Evolutionary conservation across 1,140 invertebrate genomes (phyloP).

Genomic region (Chlorops oryzae): DNA sequence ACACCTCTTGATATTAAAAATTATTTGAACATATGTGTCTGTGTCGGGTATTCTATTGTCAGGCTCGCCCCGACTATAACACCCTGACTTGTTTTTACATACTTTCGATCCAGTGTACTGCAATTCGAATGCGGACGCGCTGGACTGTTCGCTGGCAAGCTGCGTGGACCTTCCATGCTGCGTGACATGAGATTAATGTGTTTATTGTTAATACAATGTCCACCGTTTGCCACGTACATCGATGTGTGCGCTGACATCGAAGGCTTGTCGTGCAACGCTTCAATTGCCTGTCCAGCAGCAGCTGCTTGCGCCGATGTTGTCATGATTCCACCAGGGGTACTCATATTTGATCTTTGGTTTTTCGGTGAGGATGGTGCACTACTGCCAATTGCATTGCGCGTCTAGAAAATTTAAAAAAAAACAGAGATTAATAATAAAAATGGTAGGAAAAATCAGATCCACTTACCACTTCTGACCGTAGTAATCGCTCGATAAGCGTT

Average conservation of each 20-base stretch:
- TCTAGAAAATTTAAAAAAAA: constrained; percentile 20
- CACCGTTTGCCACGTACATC: constrained; percentile 3
- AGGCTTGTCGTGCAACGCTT: constrained; percentile 33
- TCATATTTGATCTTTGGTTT: constrained; percentile 49
- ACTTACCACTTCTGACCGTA: constrained; percentile 51
- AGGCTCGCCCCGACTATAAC: too few relatives aligned
- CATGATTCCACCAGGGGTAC: constrained; percentile 40
- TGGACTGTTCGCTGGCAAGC: constrained; percentile 49
- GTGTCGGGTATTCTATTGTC: too few relatives aligned
- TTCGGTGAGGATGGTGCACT: constrained; percentile 63
- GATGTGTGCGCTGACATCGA: neutral
- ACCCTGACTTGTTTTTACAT: constrained; percentile 5
- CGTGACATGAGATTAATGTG: constrained; percentile 50
- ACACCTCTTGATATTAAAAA: too few relatives aligned
- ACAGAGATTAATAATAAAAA: neutral
- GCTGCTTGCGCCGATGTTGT: constrained; percentile 8
- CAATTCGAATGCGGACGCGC: constrained; percentile 47
- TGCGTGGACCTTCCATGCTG: constrained; percentile 54
- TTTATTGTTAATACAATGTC: constrained; percentile 21
- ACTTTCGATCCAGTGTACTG: constrained; percentile 53
- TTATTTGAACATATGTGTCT: too few relatives aligned
- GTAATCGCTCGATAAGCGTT: constrained; percentile 56
- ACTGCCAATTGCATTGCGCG: constrained; percentile 51
- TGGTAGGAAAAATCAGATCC: too few relatives aligned
- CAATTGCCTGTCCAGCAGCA: constrained; percentile 33